Evolutionary conservation across 2,797 vertebrate species (phyloP).

Genomic region (Hemibagrus guttatus): DNA sequence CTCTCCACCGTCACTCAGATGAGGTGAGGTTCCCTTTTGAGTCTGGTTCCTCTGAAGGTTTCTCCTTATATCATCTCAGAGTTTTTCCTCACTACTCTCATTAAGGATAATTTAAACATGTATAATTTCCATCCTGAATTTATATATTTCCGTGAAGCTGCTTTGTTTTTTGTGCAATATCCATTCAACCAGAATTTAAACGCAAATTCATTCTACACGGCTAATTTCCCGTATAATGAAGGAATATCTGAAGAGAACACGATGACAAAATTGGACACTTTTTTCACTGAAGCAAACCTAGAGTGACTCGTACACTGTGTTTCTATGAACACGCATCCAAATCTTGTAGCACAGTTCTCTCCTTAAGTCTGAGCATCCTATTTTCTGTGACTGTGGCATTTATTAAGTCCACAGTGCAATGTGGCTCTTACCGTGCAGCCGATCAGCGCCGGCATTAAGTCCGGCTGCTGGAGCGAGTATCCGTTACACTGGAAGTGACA

Average conservation of each 20-base stretch:
- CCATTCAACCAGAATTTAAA: neutral
- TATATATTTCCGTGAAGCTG: too few species aligned
- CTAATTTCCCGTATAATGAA: neutral
- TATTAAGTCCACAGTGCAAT: conserved; percentile 76
- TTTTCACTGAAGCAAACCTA: neutral
- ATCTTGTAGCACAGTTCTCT: neutral
- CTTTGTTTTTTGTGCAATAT: too few species aligned
- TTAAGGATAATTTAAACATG: too few species aligned
- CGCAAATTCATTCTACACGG: neutral
- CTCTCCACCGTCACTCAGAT: too few species aligned
- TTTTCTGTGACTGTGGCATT: conserved; percentile 63
- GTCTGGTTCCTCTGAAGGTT: too few species aligned
- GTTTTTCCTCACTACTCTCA: too few species aligned
- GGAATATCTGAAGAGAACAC: neutral
- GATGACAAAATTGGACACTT: neutral
- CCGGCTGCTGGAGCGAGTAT: conserved; percentile 84
- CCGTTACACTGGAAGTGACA: conserved; percentile 82
- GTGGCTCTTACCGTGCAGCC: conserved; percentile 65
- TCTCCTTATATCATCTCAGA: too few species aligned
- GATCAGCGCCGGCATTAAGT: conserved; percentile 69
- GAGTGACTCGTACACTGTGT: neutral
- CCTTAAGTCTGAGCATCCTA: neutral
- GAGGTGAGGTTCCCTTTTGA: too few species aligned
- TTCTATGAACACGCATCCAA: neutral
- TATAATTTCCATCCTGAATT: too few species aligned